A percentile compares a stretch with the other conserved stretches of the same genome.
Conservation (phyloP, 1,140 invertebrate species). For the Eubasilissa regina region DNA sequence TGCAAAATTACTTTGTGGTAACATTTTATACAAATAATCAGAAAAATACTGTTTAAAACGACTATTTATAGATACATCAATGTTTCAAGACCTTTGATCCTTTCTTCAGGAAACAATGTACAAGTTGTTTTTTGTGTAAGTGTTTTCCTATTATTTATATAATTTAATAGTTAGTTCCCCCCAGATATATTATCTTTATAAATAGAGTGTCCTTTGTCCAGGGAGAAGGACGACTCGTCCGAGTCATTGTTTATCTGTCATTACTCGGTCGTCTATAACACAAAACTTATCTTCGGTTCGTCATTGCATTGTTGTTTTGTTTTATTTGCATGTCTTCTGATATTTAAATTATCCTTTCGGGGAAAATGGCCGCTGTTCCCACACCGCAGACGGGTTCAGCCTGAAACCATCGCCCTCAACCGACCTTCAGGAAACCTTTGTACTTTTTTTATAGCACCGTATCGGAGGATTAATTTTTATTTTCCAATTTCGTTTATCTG, state of each 20-base stretch:
- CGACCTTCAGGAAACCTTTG: slow-evolving; percentile 29
- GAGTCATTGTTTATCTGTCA: slow-evolving; percentile 14
- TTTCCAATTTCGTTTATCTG: neutral
- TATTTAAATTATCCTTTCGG: slow-evolving; percentile 48
- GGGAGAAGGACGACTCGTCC: slow-evolving; percentile 1
- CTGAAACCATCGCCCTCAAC: slow-evolving; percentile 35
- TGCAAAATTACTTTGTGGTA: too few species aligned
- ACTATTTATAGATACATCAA: too few species aligned
- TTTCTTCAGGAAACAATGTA: too few species aligned
- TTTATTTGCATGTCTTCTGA: slow-evolving; percentile 40
- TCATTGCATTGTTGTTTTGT: slow-evolving; percentile 49
- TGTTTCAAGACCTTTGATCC: too few species aligned
- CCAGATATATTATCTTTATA: neutral
- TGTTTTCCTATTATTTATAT: too few species aligned
- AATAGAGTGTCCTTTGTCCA: slow-evolving; percentile 29
- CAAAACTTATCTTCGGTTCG: slow-evolving; percentile 40
- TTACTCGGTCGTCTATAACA: slow-evolving; percentile 15
- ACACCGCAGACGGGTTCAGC: slow-evolving; percentile 38
- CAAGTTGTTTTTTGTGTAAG: too few species aligned
- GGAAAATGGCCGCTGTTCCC: slow-evolving; percentile 37
- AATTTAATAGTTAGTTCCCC: too few species aligned
- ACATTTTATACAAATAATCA: too few species aligned
- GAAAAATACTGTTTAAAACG: too few species aligned
- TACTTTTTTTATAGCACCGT: neutral
- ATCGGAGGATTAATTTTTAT: neutral